These are phyloP conservation scores for Galerucella pusilla DNA, from an alignment of 2,888 invertebrate genomes.

Conservation along the genomic window DNA sequence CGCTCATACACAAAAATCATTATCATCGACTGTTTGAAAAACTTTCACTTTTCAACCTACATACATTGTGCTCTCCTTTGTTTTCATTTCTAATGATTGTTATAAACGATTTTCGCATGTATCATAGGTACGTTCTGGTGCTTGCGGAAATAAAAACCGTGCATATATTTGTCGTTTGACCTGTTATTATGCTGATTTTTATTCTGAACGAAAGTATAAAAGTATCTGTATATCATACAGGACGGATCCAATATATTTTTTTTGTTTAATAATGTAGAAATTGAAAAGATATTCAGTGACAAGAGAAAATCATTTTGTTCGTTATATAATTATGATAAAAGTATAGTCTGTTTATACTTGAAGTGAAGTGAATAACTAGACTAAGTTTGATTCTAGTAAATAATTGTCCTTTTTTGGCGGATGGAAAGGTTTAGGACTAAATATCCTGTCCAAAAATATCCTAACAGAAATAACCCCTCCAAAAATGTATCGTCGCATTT, in stretches of 20 bases:
- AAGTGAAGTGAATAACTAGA: too few relatives aligned
- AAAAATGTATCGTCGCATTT: too few relatives aligned
- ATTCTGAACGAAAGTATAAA: not conserved
- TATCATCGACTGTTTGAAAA: not conserved
- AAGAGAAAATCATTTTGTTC: too few relatives aligned
- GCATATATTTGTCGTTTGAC: conserved; percentile 2
- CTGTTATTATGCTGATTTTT: conserved; percentile 6
- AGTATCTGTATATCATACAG: not conserved
- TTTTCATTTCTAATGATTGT: conserved; percentile 29
- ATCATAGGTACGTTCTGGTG: conserved; percentile 21
- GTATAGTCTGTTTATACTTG: too few relatives aligned
- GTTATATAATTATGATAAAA: too few relatives aligned
- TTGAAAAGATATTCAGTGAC: too few relatives aligned
- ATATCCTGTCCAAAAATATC: too few relatives aligned
- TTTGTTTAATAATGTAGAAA: not conserved
- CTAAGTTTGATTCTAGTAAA: too few relatives aligned
- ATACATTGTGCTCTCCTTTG: conserved; percentile 22
- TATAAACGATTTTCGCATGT: conserved; percentile 27
- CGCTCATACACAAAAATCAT: conserved; percentile 19
- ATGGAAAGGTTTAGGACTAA: too few relatives aligned
- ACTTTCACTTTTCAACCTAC: conserved; percentile 24
- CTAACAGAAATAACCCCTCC: too few relatives aligned
- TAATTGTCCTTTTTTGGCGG: too few relatives aligned
- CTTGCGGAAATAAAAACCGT: conserved; percentile 29
- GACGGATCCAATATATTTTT: not conserved